A percentile compares a stretch with the other conserved stretches of the same genome.
Conservation (phyloP, 2,888 invertebrate genomes). For the Morpho deidamia region DNA sequence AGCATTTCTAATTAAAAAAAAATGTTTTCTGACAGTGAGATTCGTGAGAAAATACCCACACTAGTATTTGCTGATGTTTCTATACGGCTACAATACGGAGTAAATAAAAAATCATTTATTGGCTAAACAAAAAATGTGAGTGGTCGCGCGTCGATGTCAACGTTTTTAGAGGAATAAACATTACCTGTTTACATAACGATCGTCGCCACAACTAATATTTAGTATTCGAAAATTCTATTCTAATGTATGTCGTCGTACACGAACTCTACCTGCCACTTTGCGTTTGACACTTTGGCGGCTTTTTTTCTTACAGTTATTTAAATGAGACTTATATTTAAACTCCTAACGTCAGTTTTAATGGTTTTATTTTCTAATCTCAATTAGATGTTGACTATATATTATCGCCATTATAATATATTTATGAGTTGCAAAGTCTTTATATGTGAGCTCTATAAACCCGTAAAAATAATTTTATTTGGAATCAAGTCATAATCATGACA, state of each 20-base stretch:
- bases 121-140: conserved; percentile 70
- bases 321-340: too few relatives aligned
- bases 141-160: conserved; percentile 64
- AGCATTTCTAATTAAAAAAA: neutral
- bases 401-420: too few relatives aligned
- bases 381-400: too few relatives aligned
- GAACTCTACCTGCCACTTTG: conserved; percentile 38
- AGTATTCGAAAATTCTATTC: conserved; percentile 76
- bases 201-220: conserved; percentile 74
- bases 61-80: conserved; percentile 52
- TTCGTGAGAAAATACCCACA: conserved; percentile 41
- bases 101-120: conserved; percentile 74
- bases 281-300: conserved; percentile 67
- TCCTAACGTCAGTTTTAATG: too few relatives aligned
- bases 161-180: conserved; percentile 76
- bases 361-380: too few relatives aligned
- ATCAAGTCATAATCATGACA: too few relatives aligned
- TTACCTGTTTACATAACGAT: conserved; percentile 70
- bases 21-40: neutral
- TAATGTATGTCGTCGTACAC: conserved; percentile 70
- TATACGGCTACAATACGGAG: conserved; percentile 57
- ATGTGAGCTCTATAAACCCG: too few relatives aligned
- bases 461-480: too few relatives aligned
- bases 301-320: conserved; percentile 36
- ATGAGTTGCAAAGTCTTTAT: too few relatives aligned